phyloP scores from a whole-genome alignment of 2,797 vertebrate species.

The Garrulus glandarius region DNA sequence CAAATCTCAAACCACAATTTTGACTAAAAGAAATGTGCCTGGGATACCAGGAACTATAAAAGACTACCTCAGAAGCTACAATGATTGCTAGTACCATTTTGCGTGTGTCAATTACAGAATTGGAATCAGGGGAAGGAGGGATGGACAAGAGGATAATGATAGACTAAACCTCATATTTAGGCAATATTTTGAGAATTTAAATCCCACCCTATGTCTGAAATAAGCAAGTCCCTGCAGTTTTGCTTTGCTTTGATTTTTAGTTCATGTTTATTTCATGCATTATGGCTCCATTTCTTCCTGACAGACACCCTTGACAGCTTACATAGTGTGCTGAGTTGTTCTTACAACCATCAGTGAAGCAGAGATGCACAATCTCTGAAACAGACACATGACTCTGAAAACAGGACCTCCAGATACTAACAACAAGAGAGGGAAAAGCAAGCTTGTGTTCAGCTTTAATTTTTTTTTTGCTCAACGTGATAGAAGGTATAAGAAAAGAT shows the following conservation, averaged over 20 bases:
- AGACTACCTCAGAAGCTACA: not conserved
- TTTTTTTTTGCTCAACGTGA: not conserved
- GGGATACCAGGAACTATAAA: not conserved
- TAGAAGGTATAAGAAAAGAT: not conserved
- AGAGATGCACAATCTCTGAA: not conserved
- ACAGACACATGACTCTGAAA: not conserved
- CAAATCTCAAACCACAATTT: not conserved
- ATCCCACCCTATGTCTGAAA: not conserved
- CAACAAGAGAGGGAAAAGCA: not conserved
- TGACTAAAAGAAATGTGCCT: not conserved
- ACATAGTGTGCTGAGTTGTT: not conserved
- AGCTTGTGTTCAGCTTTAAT: not conserved
- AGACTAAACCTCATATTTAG: not conserved
- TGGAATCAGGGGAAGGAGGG: not conserved
- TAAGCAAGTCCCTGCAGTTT: not conserved
- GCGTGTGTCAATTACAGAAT: not conserved
- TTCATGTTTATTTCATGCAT: not conserved
- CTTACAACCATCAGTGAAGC: not conserved
- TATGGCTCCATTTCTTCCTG: not conserved
- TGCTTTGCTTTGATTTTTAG: not conserved
- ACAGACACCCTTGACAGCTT: not conserved
- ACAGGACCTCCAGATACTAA: not conserved
- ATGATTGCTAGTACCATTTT: not conserved
- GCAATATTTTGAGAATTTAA: not conserved
- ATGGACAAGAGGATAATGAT: accelerated